Conservation (phyloP, 2,888 invertebrate species). For the Ceratothoa steindachneri region DNA sequence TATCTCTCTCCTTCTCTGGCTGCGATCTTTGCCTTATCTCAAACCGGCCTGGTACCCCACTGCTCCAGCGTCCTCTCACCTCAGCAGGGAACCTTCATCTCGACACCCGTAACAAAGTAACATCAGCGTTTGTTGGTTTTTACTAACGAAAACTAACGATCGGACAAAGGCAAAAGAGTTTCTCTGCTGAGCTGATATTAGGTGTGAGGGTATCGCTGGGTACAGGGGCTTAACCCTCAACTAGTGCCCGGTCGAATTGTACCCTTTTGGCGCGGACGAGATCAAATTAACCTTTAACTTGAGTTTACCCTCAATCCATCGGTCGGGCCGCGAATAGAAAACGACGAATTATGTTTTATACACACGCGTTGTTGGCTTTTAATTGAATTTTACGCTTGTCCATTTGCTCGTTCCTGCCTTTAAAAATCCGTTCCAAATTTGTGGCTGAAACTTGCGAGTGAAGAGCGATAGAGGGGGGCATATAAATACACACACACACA, state of each 20-base stretch:
- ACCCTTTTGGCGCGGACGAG: background rate
- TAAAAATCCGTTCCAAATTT: too few relatives aligned
- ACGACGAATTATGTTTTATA: background rate
- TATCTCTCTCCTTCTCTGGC: background rate
- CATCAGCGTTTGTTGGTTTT: slow-evolving; percentile 44
- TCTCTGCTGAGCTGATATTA: slow-evolving; percentile 30
- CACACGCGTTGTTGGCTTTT: background rate
- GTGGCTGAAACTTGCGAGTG: too few relatives aligned
- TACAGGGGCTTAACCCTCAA: background rate
- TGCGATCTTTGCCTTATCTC: background rate
- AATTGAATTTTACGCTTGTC: background rate
- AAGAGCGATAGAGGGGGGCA: too few relatives aligned
- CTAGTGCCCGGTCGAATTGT: background rate
- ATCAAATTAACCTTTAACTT: slow-evolving; percentile 1
- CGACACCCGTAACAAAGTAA: slow-evolving; percentile 42
- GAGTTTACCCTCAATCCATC: background rate
- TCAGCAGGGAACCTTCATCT: slow-evolving; percentile 17
- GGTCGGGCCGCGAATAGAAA: background rate
- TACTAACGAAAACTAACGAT: slow-evolving; percentile 45
- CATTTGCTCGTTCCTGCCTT: background rate
- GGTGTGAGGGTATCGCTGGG: slow-evolving; percentile 16
- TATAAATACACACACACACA: too few relatives aligned
- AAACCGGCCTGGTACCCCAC: background rate
- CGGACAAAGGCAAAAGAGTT: slow-evolving; percentile 41
- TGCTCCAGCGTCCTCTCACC: background rate